A percentile compares a stretch with the other conserved stretches of the same genome.
These are phyloP conservation scores for Chaetodon trifasciatus DNA, from an alignment of 2,797 vertebrate species.

Conservation along the genomic window DNA sequence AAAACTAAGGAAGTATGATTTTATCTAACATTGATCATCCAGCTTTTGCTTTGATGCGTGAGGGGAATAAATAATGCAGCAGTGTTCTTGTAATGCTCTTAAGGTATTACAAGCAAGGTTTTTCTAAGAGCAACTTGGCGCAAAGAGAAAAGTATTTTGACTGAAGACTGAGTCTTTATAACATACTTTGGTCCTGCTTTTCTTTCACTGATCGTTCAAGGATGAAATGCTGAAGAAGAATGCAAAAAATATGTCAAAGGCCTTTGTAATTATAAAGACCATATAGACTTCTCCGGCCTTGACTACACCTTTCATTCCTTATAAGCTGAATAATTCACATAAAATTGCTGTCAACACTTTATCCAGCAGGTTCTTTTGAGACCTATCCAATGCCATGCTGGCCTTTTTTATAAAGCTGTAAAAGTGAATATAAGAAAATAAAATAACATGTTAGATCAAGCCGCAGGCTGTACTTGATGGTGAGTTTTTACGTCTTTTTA, in stretches of 20 bases:
- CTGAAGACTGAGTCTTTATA: not conserved
- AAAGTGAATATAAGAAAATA: conserved; percentile 14
- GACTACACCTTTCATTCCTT: conserved; percentile 5
- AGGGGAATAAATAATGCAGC: conserved; percentile 39
- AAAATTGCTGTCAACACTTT: not conserved
- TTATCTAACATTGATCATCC: conserved; percentile 13
- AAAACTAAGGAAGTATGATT: conserved; percentile 16
- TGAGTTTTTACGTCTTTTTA: not conserved
- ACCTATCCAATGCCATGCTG: not conserved
- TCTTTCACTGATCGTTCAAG: conserved; percentile 20
- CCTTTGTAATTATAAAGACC: conserved; percentile 11
- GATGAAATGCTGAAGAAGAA: conserved; percentile 8
- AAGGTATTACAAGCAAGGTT: conserved; percentile 17
- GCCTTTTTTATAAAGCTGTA: not conserved
- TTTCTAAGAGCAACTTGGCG: conserved; percentile 17
- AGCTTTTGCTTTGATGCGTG: conserved; percentile 26
- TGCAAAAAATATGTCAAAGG: conserved; percentile 14
- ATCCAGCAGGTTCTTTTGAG: conserved; percentile 1
- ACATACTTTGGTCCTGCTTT: conserved; percentile 4
- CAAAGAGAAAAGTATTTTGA: not conserved
- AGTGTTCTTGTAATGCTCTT: conserved; percentile 23
- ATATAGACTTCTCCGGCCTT: conserved; percentile 19
- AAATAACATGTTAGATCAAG: not conserved
- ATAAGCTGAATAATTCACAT: not conserved
- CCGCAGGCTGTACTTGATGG: conserved; percentile 8